Evolutionary conservation across 2,797 vertebrate genomes (phyloP), one percentile per base, ranked within the genome.

Genomic region (Gallinago stenura): DNA sequence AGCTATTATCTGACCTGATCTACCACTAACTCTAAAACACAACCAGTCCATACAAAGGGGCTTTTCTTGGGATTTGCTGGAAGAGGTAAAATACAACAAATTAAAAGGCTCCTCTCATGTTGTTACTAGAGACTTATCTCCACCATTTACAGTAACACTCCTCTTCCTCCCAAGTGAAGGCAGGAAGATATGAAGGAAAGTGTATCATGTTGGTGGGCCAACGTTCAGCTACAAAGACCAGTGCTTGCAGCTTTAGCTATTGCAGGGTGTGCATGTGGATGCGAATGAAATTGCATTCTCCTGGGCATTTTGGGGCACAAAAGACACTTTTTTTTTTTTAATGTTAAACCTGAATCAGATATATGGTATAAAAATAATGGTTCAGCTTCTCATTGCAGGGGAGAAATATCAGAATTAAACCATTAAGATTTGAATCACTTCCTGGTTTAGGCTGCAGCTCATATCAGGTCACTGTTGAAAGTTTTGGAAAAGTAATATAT

Each of bases 181-280:
- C 39, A 87, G 37, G 33, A 73, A 58, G n/a, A 33, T 1, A 33
- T 2, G 5, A 68, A 64, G 15, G 14, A 31, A 58, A 33, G 15
- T 4, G 15, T 1, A 13, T 13, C 16, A 18, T 0, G 6, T 5
- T 39, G 31, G 35, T 21, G 25, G 28, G 28, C 14, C 43, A 4
- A 7, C 25, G 45, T 25, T 64, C 39, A 82, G 28, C 33, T 60
- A 31, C 25, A n/a, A 56, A n/a, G 31, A 88, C 5, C 30, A 68
- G 10, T 0, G 2, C 10, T 54, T 31, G 11, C 57, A 83, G 48
- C 39, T 50, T 70, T 6, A 62, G 56, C 43, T 81, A 4, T 39
- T 13, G 3, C n/a, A 41, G 25, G 5, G 24, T 18, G 13, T 6
- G 45, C 25, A 33, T 5, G 43, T 12, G 6, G 3, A 21, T 7